Evolutionary conservation across 2,113 vertebrate species (phyloP).

Genomic region (Myiozetetes cayanensis): DNA sequence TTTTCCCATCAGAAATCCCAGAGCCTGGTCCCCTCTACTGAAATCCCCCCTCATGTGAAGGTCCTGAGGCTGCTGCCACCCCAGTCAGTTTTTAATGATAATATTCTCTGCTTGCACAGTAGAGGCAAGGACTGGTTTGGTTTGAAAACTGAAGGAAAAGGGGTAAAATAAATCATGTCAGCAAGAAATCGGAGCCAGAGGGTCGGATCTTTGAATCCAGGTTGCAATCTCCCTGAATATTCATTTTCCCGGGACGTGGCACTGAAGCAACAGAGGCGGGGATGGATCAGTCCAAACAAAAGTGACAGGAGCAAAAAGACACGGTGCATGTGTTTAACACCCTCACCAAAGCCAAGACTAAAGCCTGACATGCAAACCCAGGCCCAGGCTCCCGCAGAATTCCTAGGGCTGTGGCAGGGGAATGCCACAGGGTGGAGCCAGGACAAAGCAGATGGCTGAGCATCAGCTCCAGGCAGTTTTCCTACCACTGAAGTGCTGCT

Average conservation of each 20-base stretch:
- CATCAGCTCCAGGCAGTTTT: not conserved
- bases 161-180: not conserved
- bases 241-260: not conserved
- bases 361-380: accelerated
- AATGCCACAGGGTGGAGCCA: slow-evolving; percentile 42
- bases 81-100: not conserved
- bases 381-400: accelerated
- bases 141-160: not conserved
- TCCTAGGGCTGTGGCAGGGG: not conserved
- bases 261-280: not conserved
- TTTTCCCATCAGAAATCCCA: not conserved
- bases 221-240: not conserved
- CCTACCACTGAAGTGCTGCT: not conserved
- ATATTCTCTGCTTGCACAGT: accelerated
- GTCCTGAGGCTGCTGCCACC: not conserved
- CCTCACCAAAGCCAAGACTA: not conserved
- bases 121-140: not conserved
- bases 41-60: not conserved
- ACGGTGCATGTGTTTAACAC: accelerated
- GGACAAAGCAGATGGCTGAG: slow-evolving; percentile 17
- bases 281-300: not conserved
- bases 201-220: not conserved
- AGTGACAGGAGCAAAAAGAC: not conserved
- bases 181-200: not conserved
- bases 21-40: not conserved